A percentile compares a stretch with the other conserved stretches of the same genome.
Conservation (phyloP, 2,888 invertebrate species). For the Andrena trimmerana region DNA sequence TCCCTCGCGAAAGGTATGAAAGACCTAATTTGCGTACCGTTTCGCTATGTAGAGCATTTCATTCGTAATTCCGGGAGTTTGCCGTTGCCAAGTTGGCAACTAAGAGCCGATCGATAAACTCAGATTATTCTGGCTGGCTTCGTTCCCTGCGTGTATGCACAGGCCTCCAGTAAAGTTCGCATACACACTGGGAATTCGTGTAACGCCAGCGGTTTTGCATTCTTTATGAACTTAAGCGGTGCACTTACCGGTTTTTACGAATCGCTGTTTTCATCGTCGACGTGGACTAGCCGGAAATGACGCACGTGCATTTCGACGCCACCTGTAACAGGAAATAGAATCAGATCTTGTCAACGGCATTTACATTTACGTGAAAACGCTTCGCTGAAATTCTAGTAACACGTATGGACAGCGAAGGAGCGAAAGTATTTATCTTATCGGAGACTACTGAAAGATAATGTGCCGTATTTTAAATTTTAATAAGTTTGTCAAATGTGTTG, state of each 20-base stretch:
- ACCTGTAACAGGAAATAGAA: slow-evolving; percentile 19
- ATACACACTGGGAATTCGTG: slow-evolving; percentile 25
- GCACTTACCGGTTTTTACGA: slow-evolving; percentile 42
- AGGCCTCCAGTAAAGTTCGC: slow-evolving; percentile 40
- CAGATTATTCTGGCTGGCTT: slow-evolving; percentile 72
- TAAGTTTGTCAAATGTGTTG: no score
- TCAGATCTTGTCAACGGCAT: background rate
- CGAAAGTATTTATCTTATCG: no score
- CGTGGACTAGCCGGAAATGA: slow-evolving; percentile 6
- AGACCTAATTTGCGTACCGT: slow-evolving; percentile 60
- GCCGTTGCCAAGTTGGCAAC: slow-evolving; percentile 77
- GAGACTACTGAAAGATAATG: no score
- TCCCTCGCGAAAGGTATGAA: slow-evolving; percentile 60
- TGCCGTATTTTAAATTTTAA: no score
- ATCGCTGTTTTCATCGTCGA: background rate
- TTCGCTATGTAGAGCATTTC: slow-evolving; percentile 70
- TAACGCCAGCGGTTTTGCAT: slow-evolving; percentile 27
- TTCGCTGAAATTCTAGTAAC: no score
- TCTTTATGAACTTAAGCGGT: slow-evolving; percentile 31
- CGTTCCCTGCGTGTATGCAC: slow-evolving; percentile 42
- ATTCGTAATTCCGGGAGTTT: slow-evolving; percentile 72
- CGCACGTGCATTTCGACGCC: background rate
- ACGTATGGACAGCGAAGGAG: no score
- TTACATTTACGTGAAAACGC: background rate
- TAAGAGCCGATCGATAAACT: slow-evolving; percentile 74